Conservation (phyloP, 2,888 invertebrate species). For the Tortrix viridana region DNA sequence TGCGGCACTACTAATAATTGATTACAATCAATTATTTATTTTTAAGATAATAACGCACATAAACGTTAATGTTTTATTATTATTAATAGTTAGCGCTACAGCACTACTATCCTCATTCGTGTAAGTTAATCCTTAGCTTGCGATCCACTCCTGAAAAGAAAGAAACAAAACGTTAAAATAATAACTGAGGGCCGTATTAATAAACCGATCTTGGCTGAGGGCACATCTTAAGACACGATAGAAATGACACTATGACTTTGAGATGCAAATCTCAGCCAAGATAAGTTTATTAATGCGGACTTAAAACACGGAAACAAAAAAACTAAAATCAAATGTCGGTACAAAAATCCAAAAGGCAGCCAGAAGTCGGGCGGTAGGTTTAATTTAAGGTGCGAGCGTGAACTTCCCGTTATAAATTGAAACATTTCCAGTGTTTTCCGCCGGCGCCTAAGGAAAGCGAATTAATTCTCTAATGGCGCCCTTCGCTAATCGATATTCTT, state of each 20-base stretch:
- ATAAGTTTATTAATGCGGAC: too few relatives aligned
- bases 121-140: constrained; percentile 67
- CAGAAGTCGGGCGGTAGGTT: constrained; percentile 45
- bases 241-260: too few relatives aligned
- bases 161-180: constrained; percentile 49
- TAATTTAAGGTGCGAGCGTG: constrained; percentile 32
- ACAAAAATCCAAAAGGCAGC: constrained; percentile 50
- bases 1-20: constrained; percentile 58
- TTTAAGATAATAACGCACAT: constrained; percentile 51
- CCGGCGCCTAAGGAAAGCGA: constrained; percentile 54
- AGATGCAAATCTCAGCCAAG: too few relatives aligned
- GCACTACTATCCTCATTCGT: constrained; percentile 70
- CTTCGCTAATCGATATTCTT: constrained; percentile 52
- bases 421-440: constrained; percentile 50
- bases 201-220: too few relatives aligned
- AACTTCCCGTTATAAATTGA: constrained; percentile 48
- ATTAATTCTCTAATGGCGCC: constrained; percentile 57
- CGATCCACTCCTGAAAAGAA: constrained; percentile 75
- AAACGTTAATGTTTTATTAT: constrained; percentile 55
- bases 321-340: constrained; percentile 30
- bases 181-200: too few relatives aligned
- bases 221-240: too few relatives aligned
- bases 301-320: constrained; percentile 33
- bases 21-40: constrained; percentile 54
- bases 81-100: constrained; percentile 56